A percentile compares a stretch with the other conserved stretches of the same genome.
phyloP scores from a whole-genome alignment of 2,113 vertebrate species.

The Mus musculus region DNA sequence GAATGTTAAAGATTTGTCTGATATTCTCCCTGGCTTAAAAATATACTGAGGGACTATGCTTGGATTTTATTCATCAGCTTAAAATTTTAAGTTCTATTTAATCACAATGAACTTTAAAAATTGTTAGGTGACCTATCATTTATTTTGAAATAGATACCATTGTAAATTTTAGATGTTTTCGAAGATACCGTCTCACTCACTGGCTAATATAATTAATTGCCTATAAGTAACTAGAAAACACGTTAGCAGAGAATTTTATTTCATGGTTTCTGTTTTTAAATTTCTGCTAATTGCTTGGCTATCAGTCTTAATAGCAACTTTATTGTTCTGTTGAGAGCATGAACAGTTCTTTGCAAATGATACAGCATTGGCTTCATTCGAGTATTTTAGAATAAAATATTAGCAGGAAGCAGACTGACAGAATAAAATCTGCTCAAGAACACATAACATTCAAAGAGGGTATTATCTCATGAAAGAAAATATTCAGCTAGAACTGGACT shows the following conservation, averaged over 20 bases:
- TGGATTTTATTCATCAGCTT: background rate
- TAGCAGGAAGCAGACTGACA: background rate
- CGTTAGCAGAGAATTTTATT: slow-evolving; percentile 6
- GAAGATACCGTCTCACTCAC: slow-evolving; percentile 14
- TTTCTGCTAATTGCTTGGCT: background rate
- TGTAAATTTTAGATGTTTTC: slow-evolving; percentile 7
- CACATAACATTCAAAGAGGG: background rate
- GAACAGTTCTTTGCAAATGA: slow-evolving; percentile 28
- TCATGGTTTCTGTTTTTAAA: background rate
- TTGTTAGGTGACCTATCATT: background rate
- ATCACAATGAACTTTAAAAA: slow-evolving; percentile 7
- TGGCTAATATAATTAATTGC: slow-evolving; percentile 2
- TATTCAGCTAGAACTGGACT: background rate
- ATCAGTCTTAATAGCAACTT: background rate
- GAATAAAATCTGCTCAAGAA: slow-evolving; percentile 14
- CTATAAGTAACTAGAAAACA: slow-evolving; percentile 30
- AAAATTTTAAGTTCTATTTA: background rate
- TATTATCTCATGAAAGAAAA: slow-evolving; percentile 14
- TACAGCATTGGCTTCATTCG: background rate
- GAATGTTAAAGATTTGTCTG: background rate
- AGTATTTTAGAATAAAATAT: slow-evolving; percentile 29
- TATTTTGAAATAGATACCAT: slow-evolving; percentile 15
- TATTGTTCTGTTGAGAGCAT: slow-evolving; percentile 7
- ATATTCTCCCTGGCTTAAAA: background rate
- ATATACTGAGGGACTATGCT: background rate